phyloP scores from a whole-genome alignment of 2,797 vertebrate species.

The Catamblyrhynchus diadema region DNA sequence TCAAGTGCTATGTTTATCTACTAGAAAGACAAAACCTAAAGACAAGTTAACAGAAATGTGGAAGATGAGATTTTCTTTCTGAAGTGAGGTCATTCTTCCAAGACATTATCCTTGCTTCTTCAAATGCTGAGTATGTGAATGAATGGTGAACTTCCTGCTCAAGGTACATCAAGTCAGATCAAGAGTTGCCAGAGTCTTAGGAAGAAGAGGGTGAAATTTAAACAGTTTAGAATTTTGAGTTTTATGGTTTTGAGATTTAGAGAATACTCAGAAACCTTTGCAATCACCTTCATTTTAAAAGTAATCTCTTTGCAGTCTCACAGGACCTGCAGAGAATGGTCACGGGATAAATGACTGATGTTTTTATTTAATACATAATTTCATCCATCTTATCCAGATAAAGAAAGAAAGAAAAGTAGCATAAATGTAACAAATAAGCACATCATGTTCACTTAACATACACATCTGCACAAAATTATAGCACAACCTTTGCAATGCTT shows the following conservation, averaged over 20 bases:
- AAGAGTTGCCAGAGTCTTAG: neutral
- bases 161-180: neutral
- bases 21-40: neutral
- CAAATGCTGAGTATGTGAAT: neutral
- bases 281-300: slow-evolving; percentile 21
- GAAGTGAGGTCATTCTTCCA: neutral
- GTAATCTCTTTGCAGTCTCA: slow-evolving; percentile 4
- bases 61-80: neutral
- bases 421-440: slow-evolving; percentile 78
- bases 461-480: slow-evolving; percentile 75
- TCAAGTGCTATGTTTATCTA: neutral
- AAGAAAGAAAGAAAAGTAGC: slow-evolving; percentile 69
- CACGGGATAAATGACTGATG: slow-evolving; percentile 57
- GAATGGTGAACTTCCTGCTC: neutral
- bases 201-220: neutral
- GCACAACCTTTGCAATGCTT: neutral
- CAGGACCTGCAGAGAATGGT: slow-evolving; percentile 25
- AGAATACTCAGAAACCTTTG: neutral
- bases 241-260: neutral
- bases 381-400: slow-evolving; percentile 74
- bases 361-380: slow-evolving; percentile 76
- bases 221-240: neutral
- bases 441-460: slow-evolving; percentile 71
- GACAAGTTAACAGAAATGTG: neutral
- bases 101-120: neutral